Evolutionary conservation across 2,888 invertebrate genomes (phyloP), one percentile per base, ranked within the genome.

Genomic region (Drosophila formosana): DNA sequence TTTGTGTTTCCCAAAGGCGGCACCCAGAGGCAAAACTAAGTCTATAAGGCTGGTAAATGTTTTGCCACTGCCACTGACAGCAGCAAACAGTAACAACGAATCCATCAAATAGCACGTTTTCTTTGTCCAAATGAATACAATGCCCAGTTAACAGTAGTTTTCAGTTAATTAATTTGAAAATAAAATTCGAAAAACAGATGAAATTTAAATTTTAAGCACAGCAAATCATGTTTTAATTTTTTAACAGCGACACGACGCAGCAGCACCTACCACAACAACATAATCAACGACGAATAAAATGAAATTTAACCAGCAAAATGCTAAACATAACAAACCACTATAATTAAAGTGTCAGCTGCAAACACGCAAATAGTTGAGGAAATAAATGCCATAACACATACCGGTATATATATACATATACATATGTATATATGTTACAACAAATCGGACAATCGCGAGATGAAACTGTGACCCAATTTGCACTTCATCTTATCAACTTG

Each of bases 81-180:
- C 55, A 43, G 11, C 56, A 57, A 62, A 6, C 8, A 67, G 37
- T 25, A 50, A 26, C 26, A 52, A 4, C 37, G 28, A 52, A 65
- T 66, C 60, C 64, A 78, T 78, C 57, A 75, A 77, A 62, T 58
- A 70, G 57, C 87, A 82, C 85, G 75, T 70, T 82, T 86, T 83
- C 49, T 66, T 28, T 80, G 75, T 80, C 66, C 70, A 71, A 56
- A 55, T 56, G 45, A 64, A 69, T 41, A 71, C 65, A 61, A 65
- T 53, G 55, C 49, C 60, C 69, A 76, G 82, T 72, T 76, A 82
- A 85, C 88, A 85, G 82, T 79, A 72, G 82, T 78, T 88, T 81
- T 63, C 43, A 64, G 72, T 68, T 88, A 88, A 82, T 88, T 82
- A 84, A 84, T 82, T 84, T 52, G 55, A 63, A 76, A 71, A 53